A percentile compares a stretch with the other conserved stretches of the same genome.
phyloP scores from a whole-genome alignment of 2,888 invertebrate genomes.

The Gnatocerus cornutus region DNA sequence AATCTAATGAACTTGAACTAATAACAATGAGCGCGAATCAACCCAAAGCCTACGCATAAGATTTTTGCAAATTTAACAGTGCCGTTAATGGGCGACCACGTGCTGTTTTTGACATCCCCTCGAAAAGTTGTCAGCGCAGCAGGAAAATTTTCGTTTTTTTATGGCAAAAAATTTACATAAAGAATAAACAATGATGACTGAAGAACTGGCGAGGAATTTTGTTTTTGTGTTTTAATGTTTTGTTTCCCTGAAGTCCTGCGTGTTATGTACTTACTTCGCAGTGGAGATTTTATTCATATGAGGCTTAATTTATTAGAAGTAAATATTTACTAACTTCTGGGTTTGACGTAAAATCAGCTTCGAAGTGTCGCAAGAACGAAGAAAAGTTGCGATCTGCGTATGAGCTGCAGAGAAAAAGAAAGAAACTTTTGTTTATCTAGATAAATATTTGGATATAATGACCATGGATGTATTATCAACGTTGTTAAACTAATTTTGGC shows the following conservation, averaged over 20 bases:
- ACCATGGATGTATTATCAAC: too few relatives aligned
- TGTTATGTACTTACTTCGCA: background rate
- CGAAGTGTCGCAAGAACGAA: too few relatives aligned
- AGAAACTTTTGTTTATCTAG: too few relatives aligned
- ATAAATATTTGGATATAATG: too few relatives aligned
- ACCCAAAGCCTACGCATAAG: background rate
- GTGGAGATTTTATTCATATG: background rate
- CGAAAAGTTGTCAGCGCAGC: background rate
- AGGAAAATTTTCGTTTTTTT: slow-evolving; percentile 11
- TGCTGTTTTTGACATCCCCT: background rate
- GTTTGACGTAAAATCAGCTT: background rate
- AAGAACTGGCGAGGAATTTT: slow-evolving; percentile 9
- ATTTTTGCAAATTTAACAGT: background rate
- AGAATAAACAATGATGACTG: slow-evolving; percentile 20
- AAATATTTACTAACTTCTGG: background rate
- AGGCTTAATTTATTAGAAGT: background rate
- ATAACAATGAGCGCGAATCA: background rate
- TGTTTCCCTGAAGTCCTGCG: slow-evolving; percentile 1
- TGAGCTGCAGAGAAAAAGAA: too few relatives aligned
- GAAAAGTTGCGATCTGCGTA: too few relatives aligned
- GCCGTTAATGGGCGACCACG: too few relatives aligned
- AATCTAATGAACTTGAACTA: slow-evolving; percentile 10
- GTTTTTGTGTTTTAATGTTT: slow-evolving; percentile 10
- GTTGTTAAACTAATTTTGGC: too few relatives aligned
- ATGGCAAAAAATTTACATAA: slow-evolving; percentile 19